Conservation (phyloP, 2,888 invertebrate genomes). For the Pantelozetes paolii region DNA sequence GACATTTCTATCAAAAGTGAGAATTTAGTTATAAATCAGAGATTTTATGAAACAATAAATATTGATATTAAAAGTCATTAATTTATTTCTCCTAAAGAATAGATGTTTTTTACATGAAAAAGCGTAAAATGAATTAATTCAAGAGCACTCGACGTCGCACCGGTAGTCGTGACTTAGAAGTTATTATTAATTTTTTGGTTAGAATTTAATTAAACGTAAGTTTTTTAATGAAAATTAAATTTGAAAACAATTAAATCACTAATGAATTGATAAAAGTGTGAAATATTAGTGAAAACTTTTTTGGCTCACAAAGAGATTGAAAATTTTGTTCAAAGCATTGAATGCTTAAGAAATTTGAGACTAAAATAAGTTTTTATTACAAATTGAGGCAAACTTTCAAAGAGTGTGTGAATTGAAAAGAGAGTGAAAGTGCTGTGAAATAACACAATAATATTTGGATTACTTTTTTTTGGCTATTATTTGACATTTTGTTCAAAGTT, state of each 20-base stretch:
- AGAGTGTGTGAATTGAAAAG: conserved; percentile 5
- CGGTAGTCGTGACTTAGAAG: conserved; percentile 2
- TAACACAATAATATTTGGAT: conserved; percentile 9
- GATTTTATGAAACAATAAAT: no score
- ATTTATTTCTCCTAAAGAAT: background rate
- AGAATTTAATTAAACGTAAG: background rate
- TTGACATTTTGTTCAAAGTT: background rate
- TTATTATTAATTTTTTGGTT: conserved; percentile 11
- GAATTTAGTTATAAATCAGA: no score
- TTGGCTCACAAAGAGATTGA: no score
- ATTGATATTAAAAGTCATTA: no score
- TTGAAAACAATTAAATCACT: no score
- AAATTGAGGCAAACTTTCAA: background rate
- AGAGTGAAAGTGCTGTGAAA: background rate
- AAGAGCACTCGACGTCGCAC: conserved; percentile 16
- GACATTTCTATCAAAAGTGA: no score
- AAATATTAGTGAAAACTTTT: no score
- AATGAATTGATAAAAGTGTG: no score
- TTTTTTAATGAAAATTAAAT: no score
- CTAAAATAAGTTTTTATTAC: background rate
- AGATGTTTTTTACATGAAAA: background rate
- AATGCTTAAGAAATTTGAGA: no score
- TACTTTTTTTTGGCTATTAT: background rate
- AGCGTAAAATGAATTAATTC: conserved; percentile 14
- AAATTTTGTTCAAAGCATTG: no score